Conservation (phyloP, 2,797 vertebrate genomes). For the Poeciliopsis presidionis region DNA sequence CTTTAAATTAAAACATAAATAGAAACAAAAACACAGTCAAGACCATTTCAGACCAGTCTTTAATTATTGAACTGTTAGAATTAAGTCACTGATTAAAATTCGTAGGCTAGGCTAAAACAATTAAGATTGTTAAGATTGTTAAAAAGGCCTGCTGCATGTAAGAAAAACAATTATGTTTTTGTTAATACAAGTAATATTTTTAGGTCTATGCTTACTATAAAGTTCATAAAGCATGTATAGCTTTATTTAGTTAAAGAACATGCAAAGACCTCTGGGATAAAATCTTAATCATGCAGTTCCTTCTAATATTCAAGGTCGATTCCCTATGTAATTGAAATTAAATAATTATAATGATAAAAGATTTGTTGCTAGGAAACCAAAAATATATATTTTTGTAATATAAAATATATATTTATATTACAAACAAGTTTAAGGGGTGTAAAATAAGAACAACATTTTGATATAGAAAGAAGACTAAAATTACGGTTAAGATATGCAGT, state of each 20-base stretch:
- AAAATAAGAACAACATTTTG: too few relatives aligned
- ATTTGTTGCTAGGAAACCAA: too few relatives aligned
- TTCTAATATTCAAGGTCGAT: neutral
- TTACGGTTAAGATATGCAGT: too few relatives aligned
- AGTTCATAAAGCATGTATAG: neutral
- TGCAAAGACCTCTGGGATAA: neutral
- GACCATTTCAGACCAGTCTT: neutral
- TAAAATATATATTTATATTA: neutral
- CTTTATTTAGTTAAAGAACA: neutral
- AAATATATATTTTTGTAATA: neutral
- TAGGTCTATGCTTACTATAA: neutral
- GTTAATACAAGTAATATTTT: neutral
- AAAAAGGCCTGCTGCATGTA: neutral
- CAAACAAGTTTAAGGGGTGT: neutral
- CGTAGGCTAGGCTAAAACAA: neutral
- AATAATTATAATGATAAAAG: too few relatives aligned
- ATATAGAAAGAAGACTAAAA: too few relatives aligned
- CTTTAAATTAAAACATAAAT: neutral
- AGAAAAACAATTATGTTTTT: neutral
- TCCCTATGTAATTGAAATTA: too few relatives aligned
- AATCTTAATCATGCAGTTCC: neutral
- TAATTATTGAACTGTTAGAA: too few relatives aligned
- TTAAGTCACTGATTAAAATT: neutral
- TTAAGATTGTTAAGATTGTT: too few relatives aligned
- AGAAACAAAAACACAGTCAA: neutral